Base-by-base conservation (phyloP, 2,113 vertebrate genomes). In the Melanerpes formicivorus region DNA sequence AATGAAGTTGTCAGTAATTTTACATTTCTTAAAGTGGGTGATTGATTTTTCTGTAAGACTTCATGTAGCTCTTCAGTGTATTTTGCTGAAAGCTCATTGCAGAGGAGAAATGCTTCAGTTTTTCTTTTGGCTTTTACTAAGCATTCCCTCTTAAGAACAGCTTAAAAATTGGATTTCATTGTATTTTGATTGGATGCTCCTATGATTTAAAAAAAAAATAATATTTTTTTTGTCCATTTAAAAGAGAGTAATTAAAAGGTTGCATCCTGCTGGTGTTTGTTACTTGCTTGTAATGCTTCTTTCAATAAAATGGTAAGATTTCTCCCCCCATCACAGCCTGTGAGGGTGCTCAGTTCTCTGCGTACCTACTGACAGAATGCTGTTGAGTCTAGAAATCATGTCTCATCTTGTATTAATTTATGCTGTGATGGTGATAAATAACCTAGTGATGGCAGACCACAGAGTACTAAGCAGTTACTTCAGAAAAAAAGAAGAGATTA, bases 1-100 rank as follows among this genome's bases (percentile, higher is more conserved):
- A 89, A 91, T 92, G 44, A 84, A 85, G 26, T 84, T 93, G 69
- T 89, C 60, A 56, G 27, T 87, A 80, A 74, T 92, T 88, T 71
- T 87, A 17, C 32, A 9, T 87, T 92, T 88, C 65, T 40, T 90
- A 56, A 91, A 92, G 69, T 34, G 54, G n/a, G 32, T 58, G 80
- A 5, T 42, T 87, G 81, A 56, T 87, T 82, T 91, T 91, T 80
- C 75, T 74, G 1, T 64, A 48, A 65, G 82, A 65, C 73, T 48
- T 4, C 62, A n/a, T 74, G 63, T 50, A 75, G 64, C 0, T 11
- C 83, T 91, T 72, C 4, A 6, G 44, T 4, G 1, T 73, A 22
- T 85, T 92, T 91, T 90, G 18, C 66, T 69, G 81, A 84, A 80
- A 34, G 32, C 56, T 95, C 42, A 59, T 32, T 52, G 10, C 66